Percentiles rank a stretch among this genome's conserved stretches.
Evolutionary conservation across 23 tunicate genomes (phyloP).

Genomic region (Halocynthia aurantium): DNA sequence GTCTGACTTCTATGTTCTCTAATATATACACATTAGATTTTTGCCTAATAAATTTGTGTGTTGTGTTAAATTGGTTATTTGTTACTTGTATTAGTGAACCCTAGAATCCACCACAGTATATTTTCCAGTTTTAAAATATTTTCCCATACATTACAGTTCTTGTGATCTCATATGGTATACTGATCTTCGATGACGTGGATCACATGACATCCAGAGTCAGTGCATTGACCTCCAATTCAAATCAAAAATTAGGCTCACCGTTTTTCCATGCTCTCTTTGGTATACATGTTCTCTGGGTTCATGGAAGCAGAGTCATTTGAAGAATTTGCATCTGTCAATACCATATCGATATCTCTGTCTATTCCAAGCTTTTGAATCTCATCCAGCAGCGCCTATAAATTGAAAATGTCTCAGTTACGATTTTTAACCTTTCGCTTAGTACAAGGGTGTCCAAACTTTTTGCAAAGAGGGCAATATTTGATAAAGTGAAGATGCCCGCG

Average conservation of each 20-base stretch:
- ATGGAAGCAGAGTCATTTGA: neutral
- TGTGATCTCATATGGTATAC: no score
- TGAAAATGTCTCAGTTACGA: neutral
- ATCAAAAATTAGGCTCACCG: neutral
- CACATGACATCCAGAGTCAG: neutral
- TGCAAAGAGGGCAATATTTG: no score
- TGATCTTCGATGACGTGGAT: neutral
- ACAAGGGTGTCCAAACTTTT: neutral
- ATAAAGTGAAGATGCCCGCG: no score
- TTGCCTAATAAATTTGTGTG: no score
- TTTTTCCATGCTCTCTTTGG: conserved; percentile 35
- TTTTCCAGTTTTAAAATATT: neutral
- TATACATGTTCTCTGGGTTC: conserved; percentile 15
- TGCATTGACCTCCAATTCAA: neutral
- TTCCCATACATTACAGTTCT: no score
- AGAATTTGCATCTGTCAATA: conserved; percentile 1
- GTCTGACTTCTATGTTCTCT: no score
- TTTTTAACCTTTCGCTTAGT: neutral
- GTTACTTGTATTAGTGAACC: neutral
- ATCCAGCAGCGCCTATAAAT: conserved; percentile 11
- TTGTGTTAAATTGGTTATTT: neutral
- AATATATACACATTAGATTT: no score
- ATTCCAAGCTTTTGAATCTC: conserved; percentile 18
- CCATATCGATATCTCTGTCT: conserved; percentile 9
- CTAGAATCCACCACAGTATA: neutral